Evolutionary conservation across 2,888 invertebrate genomes (phyloP).

Genomic region (Pimpla rufipes): DNA sequence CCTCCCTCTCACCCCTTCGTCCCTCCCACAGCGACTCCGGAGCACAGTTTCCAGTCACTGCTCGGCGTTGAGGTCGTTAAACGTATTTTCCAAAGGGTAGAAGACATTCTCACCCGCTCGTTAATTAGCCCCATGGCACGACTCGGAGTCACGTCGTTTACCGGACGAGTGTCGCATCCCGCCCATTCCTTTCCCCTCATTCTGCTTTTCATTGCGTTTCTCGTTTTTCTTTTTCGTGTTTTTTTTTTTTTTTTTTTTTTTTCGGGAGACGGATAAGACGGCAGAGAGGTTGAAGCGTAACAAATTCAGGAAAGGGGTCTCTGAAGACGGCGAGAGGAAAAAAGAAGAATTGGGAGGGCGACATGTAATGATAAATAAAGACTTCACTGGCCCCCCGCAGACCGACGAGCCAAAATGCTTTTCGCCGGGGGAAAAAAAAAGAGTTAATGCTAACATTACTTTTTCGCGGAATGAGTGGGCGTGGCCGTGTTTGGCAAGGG

Average conservation of each 20-base stretch:
- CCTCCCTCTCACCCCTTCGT: too few species aligned
- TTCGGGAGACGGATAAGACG: conserved; percentile 54
- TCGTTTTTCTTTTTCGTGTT: conserved; percentile 20
- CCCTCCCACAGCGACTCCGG: background rate
- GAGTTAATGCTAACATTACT: conserved; percentile 50
- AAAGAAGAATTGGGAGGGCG: background rate
- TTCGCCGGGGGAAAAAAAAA: conserved; percentile 14
- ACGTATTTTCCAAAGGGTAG: conserved; percentile 76
- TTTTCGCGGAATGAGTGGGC: conserved; percentile 35
- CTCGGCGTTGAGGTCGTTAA: conserved; percentile 74
- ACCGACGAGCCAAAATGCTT: conserved; percentile 15
- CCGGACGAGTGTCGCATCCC: conserved; percentile 47
- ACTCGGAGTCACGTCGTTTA: conserved; percentile 67
- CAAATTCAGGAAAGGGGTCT: too few species aligned
- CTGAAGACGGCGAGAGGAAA: conserved; percentile 2
- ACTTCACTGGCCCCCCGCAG: conserved; percentile 46
- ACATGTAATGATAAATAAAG: conserved; percentile 54
- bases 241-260: conserved; percentile 9
- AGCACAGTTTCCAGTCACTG: conserved; percentile 69
- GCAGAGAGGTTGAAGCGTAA: background rate
- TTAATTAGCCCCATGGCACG: conserved; percentile 79
- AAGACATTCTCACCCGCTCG: conserved; percentile 76
- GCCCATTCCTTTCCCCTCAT: conserved; percentile 24
- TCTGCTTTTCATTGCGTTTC: conserved; percentile 41
- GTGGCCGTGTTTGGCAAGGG: conserved; percentile 39